A percentile compares a stretch with the other conserved stretches of the same genome.
phyloP scores from a whole-genome alignment of 2,888 invertebrate species.

The Orthosia incerta region DNA sequence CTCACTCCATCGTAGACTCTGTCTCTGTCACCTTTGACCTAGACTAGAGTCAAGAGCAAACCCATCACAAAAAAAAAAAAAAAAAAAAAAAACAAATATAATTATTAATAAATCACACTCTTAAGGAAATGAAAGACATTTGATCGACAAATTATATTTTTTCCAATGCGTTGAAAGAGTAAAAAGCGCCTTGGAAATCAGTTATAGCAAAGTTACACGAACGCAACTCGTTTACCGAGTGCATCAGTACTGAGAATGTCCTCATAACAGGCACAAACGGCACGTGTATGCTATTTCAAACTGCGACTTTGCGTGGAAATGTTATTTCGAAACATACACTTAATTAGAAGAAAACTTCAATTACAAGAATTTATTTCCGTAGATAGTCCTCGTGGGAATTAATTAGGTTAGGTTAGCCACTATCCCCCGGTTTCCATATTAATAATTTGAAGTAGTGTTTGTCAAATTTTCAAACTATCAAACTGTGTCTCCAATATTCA shows the following conservation, averaged over 20 bases:
- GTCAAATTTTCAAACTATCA: too few relatives aligned
- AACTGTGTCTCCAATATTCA: too few relatives aligned
- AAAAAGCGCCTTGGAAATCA: constrained; percentile 3
- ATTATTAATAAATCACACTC: too few relatives aligned
- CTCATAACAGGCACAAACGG: background rate
- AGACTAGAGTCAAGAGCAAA: too few relatives aligned
- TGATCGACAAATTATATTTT: background rate
- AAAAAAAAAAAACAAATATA: too few relatives aligned
- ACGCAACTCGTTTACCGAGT: constrained; percentile 9
- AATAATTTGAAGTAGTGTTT: too few relatives aligned
- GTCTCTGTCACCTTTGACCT: too few relatives aligned
- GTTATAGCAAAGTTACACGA: constrained; percentile 25
- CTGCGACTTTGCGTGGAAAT: background rate
- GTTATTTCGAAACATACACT: background rate
- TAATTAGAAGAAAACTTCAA: background rate
- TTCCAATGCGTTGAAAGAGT: background rate
- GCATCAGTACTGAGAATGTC: constrained; percentile 1
- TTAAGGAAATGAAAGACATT: too few relatives aligned
- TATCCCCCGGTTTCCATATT: too few relatives aligned
- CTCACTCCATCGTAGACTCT: too few relatives aligned
- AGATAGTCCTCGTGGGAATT: background rate
- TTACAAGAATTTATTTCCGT: background rate
- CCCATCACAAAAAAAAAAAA: too few relatives aligned
- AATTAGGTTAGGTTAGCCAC: background rate
- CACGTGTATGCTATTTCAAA: constrained; percentile 6